Percentiles rank a stretch among this genome's conserved stretches.
Evolutionary conservation across 2,888 invertebrate genomes (phyloP).

Genomic region (Rugalucina vietnamica): DNA sequence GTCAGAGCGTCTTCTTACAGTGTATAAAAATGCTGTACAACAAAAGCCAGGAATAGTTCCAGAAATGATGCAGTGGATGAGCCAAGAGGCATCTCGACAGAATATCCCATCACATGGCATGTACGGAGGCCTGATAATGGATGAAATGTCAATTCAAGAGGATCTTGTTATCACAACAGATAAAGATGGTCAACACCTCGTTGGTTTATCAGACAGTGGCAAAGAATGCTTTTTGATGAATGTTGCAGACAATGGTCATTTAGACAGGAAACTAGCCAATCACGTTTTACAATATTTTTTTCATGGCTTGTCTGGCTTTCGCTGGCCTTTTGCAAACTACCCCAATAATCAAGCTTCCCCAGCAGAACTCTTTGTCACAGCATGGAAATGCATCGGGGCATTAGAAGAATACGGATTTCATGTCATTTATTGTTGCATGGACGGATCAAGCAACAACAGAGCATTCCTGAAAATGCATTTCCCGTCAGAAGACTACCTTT

Average conservation of each 20-base stretch:
- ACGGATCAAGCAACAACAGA: constrained; percentile 30
- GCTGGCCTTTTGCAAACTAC: constrained; percentile 33
- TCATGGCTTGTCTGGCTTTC: constrained; percentile 17
- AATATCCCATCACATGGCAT: constrained; percentile 17
- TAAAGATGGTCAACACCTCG: not conserved
- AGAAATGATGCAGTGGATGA: constrained; percentile 30
- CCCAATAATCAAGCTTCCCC: constrained; percentile 27
- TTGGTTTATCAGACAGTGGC: not conserved
- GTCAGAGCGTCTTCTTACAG: not conserved
- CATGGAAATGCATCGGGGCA: constrained; percentile 26
- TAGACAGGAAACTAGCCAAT: constrained; percentile 5
- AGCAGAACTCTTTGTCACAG: constrained; percentile 22
- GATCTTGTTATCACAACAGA: not conserved
- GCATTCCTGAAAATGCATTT: constrained; percentile 44
- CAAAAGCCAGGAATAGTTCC: not conserved
- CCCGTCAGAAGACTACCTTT: not conserved
- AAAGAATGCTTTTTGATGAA: not conserved
- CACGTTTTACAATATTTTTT: constrained; percentile 13
- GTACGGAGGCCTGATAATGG: not conserved
- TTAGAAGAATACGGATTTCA: constrained; percentile 9
- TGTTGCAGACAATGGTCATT: not conserved
- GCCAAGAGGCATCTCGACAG: constrained; percentile 6
- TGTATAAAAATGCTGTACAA: constrained; percentile 14
- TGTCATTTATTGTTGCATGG: constrained; percentile 22
- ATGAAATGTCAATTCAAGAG: constrained; percentile 1